Percentiles rank a stretch among this genome's conserved stretches.
Evolutionary conservation across 2,888 invertebrate genomes (phyloP).

Genomic region (Emesis furor): DNA sequence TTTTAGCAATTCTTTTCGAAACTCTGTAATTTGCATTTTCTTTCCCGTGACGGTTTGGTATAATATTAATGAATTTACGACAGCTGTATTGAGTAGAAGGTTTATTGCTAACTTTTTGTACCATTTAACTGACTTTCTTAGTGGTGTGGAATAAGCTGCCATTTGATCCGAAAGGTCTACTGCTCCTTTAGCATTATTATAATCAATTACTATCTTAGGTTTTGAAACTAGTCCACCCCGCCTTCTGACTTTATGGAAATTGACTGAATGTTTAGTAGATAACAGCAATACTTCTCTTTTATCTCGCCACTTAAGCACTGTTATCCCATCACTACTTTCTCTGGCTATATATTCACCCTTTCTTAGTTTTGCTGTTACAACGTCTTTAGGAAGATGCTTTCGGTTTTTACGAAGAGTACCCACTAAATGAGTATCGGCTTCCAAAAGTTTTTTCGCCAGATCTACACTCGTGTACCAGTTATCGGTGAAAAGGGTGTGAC

Average conservation of each 20-base stretch:
- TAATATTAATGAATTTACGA: slow-evolving; percentile 14
- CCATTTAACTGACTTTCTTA: slow-evolving; percentile 1
- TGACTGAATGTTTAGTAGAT: neutral
- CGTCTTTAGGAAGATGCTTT: slow-evolving; percentile 67
- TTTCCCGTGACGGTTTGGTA: slow-evolving; percentile 10
- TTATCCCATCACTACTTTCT: neutral
- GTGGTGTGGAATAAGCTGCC: slow-evolving; percentile 3
- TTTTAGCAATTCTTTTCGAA: slow-evolving; percentile 1
- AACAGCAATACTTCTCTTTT: neutral
- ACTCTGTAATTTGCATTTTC: slow-evolving; percentile 30
- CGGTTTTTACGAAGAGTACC: slow-evolving; percentile 49
- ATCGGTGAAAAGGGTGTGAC: slow-evolving; percentile 70
- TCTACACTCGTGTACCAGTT: slow-evolving; percentile 37
- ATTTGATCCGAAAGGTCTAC: neutral
- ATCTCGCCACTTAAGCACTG: neutral
- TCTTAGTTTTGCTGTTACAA: slow-evolving; percentile 41
- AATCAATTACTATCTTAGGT: neutral
- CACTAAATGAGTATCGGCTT: slow-evolving; percentile 42
- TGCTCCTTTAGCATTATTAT: slow-evolving; percentile 7
- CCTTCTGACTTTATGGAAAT: neutral
- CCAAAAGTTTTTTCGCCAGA: slow-evolving; percentile 22
- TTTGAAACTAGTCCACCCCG: neutral
- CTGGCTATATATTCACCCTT: neutral
- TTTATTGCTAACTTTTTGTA: neutral
- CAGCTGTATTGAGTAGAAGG: slow-evolving; percentile 2